Percentiles rank a stretch among this genome's conserved stretches.
Evolutionary conservation across 2,113 vertebrate species (phyloP).

Genomic region (Oriolus oriolus): DNA sequence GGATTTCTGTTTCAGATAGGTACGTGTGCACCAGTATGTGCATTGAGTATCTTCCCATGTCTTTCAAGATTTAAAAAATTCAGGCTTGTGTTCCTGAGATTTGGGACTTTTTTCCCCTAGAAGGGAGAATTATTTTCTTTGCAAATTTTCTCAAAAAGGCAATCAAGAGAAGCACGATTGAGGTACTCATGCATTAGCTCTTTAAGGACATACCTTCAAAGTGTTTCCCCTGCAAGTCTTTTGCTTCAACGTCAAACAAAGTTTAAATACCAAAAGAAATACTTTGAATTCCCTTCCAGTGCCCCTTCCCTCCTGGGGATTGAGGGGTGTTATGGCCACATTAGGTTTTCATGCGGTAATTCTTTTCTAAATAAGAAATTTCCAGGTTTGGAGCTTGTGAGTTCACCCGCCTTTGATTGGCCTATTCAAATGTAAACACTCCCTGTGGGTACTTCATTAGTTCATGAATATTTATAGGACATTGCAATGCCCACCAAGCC

Average conservation of each 20-base stretch:
- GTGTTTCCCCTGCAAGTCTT: not conserved
- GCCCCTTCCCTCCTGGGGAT: not conserved
- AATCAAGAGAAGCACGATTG: not conserved
- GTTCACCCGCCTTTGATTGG: conserved; percentile 53
- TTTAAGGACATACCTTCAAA: conserved; percentile 22
- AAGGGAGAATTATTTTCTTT: conserved; percentile 9
- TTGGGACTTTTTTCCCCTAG: not conserved
- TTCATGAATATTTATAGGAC: conserved; percentile 55
- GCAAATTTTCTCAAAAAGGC: conserved; percentile 12
- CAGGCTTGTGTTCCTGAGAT: not conserved
- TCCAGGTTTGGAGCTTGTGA: conserved; percentile 45
- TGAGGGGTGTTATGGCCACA: not conserved
- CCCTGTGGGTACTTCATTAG: conserved; percentile 31
- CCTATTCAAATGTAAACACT: conserved; percentile 65
- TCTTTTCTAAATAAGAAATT: conserved; percentile 52
- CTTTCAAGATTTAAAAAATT: not conserved
- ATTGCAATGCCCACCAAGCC: conserved; percentile 19
- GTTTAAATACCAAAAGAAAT: conserved; percentile 22
- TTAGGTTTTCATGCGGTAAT: conserved; percentile 28
- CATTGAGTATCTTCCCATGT: not conserved
- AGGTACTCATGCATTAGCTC: not conserved
- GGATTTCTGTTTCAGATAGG: not conserved
- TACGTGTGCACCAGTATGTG: not conserved
- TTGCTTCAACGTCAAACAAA: conserved; percentile 29
- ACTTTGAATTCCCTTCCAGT: conserved; percentile 36